phyloP scores from a whole-genome alignment of 2,113 vertebrate genomes.

The Axis porcinus region DNA sequence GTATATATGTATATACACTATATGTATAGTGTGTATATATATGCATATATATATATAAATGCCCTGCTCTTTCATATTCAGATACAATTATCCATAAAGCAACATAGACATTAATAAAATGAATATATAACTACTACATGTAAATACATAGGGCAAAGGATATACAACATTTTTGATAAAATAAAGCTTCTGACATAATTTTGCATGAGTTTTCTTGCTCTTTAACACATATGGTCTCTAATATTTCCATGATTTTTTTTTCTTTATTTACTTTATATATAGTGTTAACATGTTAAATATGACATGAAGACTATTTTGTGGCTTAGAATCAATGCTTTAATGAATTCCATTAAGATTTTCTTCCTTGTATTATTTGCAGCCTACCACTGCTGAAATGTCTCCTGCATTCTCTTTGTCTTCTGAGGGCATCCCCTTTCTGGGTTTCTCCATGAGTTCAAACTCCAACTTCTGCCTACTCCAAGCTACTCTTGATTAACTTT shows the following conservation, averaged over 20 bases:
- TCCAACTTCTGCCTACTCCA: not conserved
- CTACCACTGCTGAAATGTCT: not conserved
- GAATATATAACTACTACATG: not conserved
- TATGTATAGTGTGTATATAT: not conserved
- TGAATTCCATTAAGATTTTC: not conserved
- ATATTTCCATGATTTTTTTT: not conserved
- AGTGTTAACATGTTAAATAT: slow-evolving; percentile 18
- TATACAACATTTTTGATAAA: not conserved
- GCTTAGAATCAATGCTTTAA: not conserved
- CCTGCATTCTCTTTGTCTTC: not conserved
- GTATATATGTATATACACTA: not conserved
- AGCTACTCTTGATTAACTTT: not conserved
- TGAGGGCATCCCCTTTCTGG: not conserved
- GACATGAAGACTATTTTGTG: not conserved
- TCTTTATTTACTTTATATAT: not conserved
- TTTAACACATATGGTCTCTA: not conserved
- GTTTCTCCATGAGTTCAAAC: not conserved
- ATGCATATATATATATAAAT: not conserved
- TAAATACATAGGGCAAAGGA: not conserved
- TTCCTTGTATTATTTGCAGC: not conserved
- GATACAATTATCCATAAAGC: not conserved
- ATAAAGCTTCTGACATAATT: not conserved
- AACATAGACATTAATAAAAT: slow-evolving; percentile 1
- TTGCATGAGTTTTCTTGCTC: not conserved
- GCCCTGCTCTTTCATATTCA: not conserved